Evolutionary conservation across 2,888 invertebrate species (phyloP).

Genomic region (Tigriopus californicus): DNA sequence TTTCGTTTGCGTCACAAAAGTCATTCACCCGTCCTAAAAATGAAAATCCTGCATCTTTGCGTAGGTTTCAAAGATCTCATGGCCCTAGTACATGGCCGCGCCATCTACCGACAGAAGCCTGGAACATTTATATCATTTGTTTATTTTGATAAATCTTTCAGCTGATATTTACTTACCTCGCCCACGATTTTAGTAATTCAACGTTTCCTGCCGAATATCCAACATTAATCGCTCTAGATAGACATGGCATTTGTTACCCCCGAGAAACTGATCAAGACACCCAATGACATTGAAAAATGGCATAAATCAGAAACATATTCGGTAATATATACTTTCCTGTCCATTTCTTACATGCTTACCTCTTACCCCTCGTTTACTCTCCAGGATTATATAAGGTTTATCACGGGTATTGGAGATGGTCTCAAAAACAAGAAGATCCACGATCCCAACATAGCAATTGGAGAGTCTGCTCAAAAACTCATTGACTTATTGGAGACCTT

Average conservation of each 20-base stretch:
- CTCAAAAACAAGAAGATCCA: constrained; percentile 56
- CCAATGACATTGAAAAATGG: constrained; percentile 52
- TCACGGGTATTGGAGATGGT: constrained; percentile 65
- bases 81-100: too few relatives aligned
- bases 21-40: too few relatives aligned
- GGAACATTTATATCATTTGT: too few relatives aligned
- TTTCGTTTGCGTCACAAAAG: too few relatives aligned
- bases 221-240: too few relatives aligned
- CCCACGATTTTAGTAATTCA: too few relatives aligned
- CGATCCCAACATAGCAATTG: constrained; percentile 37
- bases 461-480: constrained; percentile 41
- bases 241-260: constrained; percentile 12
- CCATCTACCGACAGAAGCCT: too few relatives aligned
- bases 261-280: constrained; percentile 18
- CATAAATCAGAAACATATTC: constrained; percentile 66
- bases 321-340: constrained; percentile 30
- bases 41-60: too few relatives aligned
- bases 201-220: too few relatives aligned
- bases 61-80: too few relatives aligned
- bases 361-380: constrained; percentile 20
- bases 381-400: constrained; percentile 65
- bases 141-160: background rate
- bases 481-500: constrained; percentile 47
- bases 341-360: background rate
- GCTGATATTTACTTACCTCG: background rate